Evolutionary conservation across 2,113 vertebrate species (phyloP), one percentile per base, ranked within the genome.

Genomic region (Poeciliopsis occidentalis): DNA sequence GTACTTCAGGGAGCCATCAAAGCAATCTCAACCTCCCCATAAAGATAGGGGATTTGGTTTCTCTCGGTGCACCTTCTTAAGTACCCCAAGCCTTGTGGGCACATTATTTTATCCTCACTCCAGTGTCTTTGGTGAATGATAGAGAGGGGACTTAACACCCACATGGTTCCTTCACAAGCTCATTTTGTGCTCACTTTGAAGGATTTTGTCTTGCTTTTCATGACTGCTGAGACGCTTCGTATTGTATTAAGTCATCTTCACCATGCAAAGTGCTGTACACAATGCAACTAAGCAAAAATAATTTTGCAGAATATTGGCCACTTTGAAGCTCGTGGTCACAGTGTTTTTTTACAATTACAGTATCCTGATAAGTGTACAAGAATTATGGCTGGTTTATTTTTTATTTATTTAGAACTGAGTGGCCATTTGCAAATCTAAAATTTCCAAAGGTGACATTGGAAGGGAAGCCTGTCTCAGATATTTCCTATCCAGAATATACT

Each of bases 31-130:
- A 63, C 64, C 75, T 78, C 66, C 17, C 54, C 64, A 68, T 17
- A 64, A 64, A 73, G 39, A 61, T 63, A 30, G 62, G 71, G 70
- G 79, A 67, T 78, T 73, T 54, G 62, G 54, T 79, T 79, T 74
- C 51, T 72, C 67, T 71, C 44, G 64, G 69, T 60, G 26, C 68
- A 82, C 65, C n/a, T 37, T 61, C 75, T 71, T 54, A 79, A 81
- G 76, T 82, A 64, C 74, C 32, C 22, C 57, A 7, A 57, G 64
- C 44, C 72, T 75, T 80, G 62, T 76, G 69, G 84, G 61, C 57
- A 61, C 63, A 39, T 67, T 31, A 71, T 67, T 66, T 61, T 80
- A 84, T 73, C 73, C 67, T 74, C 41, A 64, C 69, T 61, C 64
- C 66, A 60, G 22, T 74, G n/a, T 76, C 75, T 78, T 47, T 47